A percentile compares a stretch with the other conserved stretches of the same genome.
Evolutionary conservation across 2,113 vertebrate genomes (phyloP).

Genomic region (Ifrita kowaldi): DNA sequence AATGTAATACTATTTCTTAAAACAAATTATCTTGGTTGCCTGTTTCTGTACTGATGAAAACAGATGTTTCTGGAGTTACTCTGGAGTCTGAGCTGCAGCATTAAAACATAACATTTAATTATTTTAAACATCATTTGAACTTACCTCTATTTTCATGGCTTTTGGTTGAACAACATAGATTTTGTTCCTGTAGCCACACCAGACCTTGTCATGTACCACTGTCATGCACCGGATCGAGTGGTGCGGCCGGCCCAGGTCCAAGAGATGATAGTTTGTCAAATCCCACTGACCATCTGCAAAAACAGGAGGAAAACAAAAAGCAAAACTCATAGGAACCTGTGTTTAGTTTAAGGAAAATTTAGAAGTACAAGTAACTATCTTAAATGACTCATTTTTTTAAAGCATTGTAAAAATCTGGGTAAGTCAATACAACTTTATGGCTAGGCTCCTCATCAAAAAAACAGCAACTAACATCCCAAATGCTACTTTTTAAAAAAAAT

Average conservation of each 20-base stretch:
- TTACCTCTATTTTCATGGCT: slow-evolving; percentile 97
- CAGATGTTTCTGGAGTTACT: not conserved
- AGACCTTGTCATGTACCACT: slow-evolving; percentile 95
- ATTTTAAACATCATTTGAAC: not conserved
- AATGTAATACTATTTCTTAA: not conserved
- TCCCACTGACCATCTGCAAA: slow-evolving; percentile 97
- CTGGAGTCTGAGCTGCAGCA: not conserved
- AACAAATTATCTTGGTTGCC: not conserved
- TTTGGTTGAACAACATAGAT: slow-evolving; percentile 96
- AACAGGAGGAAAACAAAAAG: not conserved
- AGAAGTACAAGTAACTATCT: not conserved
- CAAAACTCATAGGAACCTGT: not conserved
- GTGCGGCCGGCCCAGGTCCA: slow-evolving; percentile 89
- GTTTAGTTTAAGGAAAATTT: not conserved
- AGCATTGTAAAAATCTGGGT: not conserved
- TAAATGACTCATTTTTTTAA: not conserved
- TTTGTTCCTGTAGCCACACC: slow-evolving; percentile 97
- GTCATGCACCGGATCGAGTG: slow-evolving; percentile 97
- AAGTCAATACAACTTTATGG: not conserved
- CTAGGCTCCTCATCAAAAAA: not conserved
- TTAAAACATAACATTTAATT: not conserved
- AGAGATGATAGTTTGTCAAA: slow-evolving; percentile 93
- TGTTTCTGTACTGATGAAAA: not conserved
- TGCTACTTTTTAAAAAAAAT: not conserved
- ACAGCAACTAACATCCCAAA: not conserved